Evolutionary conservation across 2,888 invertebrate species (phyloP).

Genomic region (Zygothrica quintamaculata): DNA sequence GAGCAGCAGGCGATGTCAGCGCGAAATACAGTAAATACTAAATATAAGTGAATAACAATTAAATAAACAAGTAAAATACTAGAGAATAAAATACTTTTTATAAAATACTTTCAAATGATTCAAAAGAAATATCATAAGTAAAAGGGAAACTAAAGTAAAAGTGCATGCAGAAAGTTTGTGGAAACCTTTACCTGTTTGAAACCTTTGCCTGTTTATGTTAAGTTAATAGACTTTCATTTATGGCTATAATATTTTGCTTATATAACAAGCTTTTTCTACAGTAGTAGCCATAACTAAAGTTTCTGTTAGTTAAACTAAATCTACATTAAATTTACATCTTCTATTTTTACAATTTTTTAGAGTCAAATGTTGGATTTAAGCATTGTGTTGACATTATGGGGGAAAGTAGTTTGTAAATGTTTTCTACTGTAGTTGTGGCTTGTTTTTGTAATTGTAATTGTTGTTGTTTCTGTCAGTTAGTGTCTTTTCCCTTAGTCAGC

Average conservation of each 20-base stretch:
- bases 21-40: constrained; percentile 46
- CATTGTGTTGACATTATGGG: neutral
- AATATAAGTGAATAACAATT: neutral
- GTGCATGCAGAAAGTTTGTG: no score
- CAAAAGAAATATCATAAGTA: no score
- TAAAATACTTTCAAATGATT: no score
- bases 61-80: neutral
- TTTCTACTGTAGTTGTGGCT: constrained; percentile 58
- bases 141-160: no score
- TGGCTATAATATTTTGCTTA: no score
- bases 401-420: constrained; percentile 1
- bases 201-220: no score
- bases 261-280: no score
- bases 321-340: neutral
- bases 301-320: neutral
- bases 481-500: constrained; percentile 48
- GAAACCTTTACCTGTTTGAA: no score
- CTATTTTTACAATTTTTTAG: no score
- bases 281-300: no score
- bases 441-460: constrained; percentile 28
- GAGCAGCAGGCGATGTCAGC: constrained; percentile 29
- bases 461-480: constrained; percentile 46
- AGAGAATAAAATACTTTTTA: neutral
- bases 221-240: no score
- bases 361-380: no score